Percentiles rank a stretch among this genome's conserved stretches.
Evolutionary conservation across 2,888 invertebrate genomes (phyloP).

Genomic region (Xestia c-nigrum): DNA sequence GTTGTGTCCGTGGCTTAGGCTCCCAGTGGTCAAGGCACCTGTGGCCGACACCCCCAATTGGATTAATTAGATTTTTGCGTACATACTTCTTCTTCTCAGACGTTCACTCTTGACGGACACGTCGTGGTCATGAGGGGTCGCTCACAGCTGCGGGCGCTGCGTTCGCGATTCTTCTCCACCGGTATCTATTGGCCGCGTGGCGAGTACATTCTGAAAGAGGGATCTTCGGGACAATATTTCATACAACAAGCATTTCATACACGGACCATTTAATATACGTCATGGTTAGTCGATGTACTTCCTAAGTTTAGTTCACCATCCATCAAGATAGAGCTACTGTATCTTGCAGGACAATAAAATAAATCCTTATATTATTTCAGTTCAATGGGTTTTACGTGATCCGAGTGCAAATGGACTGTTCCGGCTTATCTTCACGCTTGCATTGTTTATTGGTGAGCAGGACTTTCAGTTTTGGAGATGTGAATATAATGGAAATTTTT

Average conservation of each 20-base stretch:
- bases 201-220: no score
- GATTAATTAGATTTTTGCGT: no score
- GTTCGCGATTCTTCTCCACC: no score
- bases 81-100: no score
- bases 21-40: no score
- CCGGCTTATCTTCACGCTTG: constrained; percentile 52
- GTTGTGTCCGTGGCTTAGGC: no score
- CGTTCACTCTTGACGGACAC: no score
- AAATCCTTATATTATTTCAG: constrained; percentile 66
- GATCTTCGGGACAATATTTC: no score
- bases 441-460: constrained; percentile 32
- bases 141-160: no score
- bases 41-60: no score
- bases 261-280: background rate
- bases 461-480: background rate
- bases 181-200: no score
- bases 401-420: constrained; percentile 59
- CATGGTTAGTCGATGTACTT: background rate
- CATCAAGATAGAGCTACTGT: constrained; percentile 31
- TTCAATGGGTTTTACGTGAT: constrained; percentile 67
- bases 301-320: constrained; percentile 7
- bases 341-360: constrained; percentile 58
- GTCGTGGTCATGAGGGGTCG: no score
- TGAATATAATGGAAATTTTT: background rate
- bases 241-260: background rate